Conservation (phyloP, 2,888 invertebrate species). For the Pocota personata region DNA sequence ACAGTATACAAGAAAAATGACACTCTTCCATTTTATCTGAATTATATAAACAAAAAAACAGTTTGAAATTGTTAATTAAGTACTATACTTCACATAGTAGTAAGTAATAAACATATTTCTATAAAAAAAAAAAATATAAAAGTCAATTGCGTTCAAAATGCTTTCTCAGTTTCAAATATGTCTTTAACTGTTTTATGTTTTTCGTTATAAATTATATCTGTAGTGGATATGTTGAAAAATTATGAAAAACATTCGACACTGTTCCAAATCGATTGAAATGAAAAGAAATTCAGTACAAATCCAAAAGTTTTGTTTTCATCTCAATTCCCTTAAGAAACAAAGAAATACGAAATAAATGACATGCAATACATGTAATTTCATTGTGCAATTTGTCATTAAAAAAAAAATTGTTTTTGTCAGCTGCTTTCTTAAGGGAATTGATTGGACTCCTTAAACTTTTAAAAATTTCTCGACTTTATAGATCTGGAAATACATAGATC, state of each 20-base stretch:
- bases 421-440: conserved; percentile 15
- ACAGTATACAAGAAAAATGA: conserved; percentile 35
- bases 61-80: background rate
- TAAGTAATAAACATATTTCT: background rate
- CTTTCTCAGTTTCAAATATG: conserved; percentile 7
- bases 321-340: conserved; percentile 28
- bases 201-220: conserved; percentile 5
- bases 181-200: conserved; percentile 12
- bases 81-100: background rate
- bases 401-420: background rate
- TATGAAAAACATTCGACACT: background rate
- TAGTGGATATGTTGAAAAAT: background rate
- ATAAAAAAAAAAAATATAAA: conserved; percentile 1
- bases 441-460: conserved; percentile 11
- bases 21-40: conserved; percentile 19
- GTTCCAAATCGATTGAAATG: background rate
- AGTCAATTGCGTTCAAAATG: conserved; percentile 20
- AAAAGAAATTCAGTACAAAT: conserved; percentile 15
- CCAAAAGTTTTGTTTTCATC: background rate
- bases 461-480: conserved; percentile 35
- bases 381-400: conserved; percentile 27
- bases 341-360: background rate
- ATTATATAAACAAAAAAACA: conserved; percentile 1
- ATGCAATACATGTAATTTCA: conserved; percentile 26
- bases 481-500: conserved; percentile 3